Evolutionary conservation across 2,888 invertebrate species (phyloP).

Genomic region (Onchidella celtica): DNA sequence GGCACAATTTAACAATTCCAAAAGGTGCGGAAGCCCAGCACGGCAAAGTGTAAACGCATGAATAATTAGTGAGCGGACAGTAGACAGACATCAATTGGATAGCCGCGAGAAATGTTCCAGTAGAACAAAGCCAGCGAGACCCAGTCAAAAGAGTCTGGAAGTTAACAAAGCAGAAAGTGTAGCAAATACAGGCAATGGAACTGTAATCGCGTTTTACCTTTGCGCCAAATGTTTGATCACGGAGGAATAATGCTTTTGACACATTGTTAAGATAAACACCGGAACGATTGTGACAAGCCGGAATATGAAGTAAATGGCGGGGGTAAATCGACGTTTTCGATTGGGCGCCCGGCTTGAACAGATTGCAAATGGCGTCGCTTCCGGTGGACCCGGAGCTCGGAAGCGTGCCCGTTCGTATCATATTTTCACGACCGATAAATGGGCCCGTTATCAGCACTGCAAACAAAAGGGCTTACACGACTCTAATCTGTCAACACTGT

Average conservation of each 20-base stretch:
- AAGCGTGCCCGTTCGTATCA: slow-evolving; percentile 35
- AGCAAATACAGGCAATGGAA: slow-evolving; percentile 16
- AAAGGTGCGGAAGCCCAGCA: too few species aligned
- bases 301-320: slow-evolving; percentile 30
- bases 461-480: slow-evolving; percentile 15
- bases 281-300: slow-evolving; percentile 38
- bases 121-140: slow-evolving; percentile 4
- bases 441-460: slow-evolving; percentile 9
- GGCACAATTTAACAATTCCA: too few species aligned
- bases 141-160: slow-evolving; percentile 10
- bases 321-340: slow-evolving; percentile 8
- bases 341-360: slow-evolving; percentile 20
- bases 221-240: slow-evolving; percentile 16
- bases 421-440: slow-evolving; percentile 41
- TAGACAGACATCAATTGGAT: slow-evolving; percentile 9
- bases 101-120: not conserved
- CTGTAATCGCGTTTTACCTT: slow-evolving; percentile 21
- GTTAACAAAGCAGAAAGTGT: slow-evolving; percentile 35
- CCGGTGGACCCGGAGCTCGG: slow-evolving; percentile 30
- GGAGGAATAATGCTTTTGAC: slow-evolving; percentile 37
- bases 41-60: slow-evolving; percentile 16
- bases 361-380: slow-evolving; percentile 45
- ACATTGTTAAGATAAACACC: slow-evolving; percentile 39
- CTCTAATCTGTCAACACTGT: slow-evolving; percentile 29
- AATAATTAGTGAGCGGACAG: not conserved